Evolutionary conservation across 2,888 invertebrate genomes (phyloP), one percentile per base, ranked within the genome.

Genomic region (Lasioglossum zephyrum): DNA sequence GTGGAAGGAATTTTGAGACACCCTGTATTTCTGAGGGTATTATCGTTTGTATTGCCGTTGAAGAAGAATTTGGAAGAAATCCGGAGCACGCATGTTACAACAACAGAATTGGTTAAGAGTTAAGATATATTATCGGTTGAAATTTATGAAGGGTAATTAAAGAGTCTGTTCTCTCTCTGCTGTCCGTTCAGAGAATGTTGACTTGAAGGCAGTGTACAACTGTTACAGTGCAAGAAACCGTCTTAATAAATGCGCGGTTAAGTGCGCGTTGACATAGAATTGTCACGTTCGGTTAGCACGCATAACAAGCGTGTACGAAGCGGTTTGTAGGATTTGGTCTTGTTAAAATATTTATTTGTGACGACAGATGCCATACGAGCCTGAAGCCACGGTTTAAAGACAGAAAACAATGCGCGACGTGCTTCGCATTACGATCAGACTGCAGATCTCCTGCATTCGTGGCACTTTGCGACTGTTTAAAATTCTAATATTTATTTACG

Each of bases 331-430:
- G 63, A 80, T 60, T 75, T 72, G 60, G 60, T 60, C 79, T 79
- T 82, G 81, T 78, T 82, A 74, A 79, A 74, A 57, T 69, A 47
- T 73, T 78, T 78, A 78, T 36, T 39, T 26, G 66, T 22, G 78
- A 73, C 49, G 63, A 66, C 53, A 66, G 31, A 66, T 73, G 31
- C 41, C 60, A 31, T 53, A 53, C 41, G 77, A 66, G 44, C 22
- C n/a, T 66, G 11, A 73, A 49, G 18, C 16, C n/a, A 44, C 11
- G 9, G 13, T 11, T 60, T 49, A 4, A n/a, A 41, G 16, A 9
- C 26, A 4, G 18, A 47, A 60, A 77, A 73, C 39, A 63, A 47
- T 69, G 31, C 6, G 26, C 26, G 18, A 26, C 13, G 47, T 63
- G 66, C 44, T 66, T 66, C 16, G 39, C 22, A 53, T 41, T 53